A percentile compares a stretch with the other conserved stretches of the same genome.
phyloP scores from a whole-genome alignment of 2,888 invertebrate genomes.

The Rosalia funebris region DNA sequence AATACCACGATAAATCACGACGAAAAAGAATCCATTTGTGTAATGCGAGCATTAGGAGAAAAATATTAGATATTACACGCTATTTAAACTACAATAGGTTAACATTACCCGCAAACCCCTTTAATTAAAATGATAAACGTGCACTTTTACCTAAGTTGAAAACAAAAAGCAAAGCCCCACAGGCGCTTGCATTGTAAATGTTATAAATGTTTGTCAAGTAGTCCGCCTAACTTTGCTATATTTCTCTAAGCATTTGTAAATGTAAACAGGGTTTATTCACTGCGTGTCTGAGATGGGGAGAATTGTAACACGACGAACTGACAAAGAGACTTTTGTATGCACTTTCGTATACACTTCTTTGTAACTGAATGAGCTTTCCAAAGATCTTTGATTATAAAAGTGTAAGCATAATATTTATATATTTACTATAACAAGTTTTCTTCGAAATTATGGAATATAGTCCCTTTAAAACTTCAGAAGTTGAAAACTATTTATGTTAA shows the following conservation, averaged over 20 bases:
- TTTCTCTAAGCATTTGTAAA: slow-evolving; percentile 43
- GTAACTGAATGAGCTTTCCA: no score
- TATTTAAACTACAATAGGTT: slow-evolving; percentile 43
- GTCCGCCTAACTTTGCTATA: slow-evolving; percentile 40
- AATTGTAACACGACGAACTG: slow-evolving; percentile 19
- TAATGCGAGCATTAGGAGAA: slow-evolving; percentile 34
- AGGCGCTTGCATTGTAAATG: slow-evolving; percentile 39
- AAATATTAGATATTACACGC: slow-evolving; percentile 39
- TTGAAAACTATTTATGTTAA: no score
- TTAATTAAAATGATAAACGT: slow-evolving; percentile 52
- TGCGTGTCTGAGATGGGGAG: slow-evolving; percentile 2
- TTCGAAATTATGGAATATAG: no score
- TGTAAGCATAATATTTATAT: no score
- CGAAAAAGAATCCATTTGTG: slow-evolving; percentile 45
- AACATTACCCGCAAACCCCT: slow-evolving; percentile 35
- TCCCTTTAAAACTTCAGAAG: no score
- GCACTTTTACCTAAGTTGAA: slow-evolving; percentile 40
- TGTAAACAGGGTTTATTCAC: slow-evolving; percentile 42
- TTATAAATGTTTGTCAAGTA: slow-evolving; percentile 40
- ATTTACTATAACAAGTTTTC: no score
- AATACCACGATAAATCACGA: slow-evolving; percentile 38
- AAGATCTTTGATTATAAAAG: no score
- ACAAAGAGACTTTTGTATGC: slow-evolving; percentile 17
- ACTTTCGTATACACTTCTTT: no score
- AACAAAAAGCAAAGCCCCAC: slow-evolving; percentile 37